Evolutionary conservation across 2,113 vertebrate genomes (phyloP), one percentile per base, ranked within the genome.

Genomic region (Anoura caudifer): DNA sequence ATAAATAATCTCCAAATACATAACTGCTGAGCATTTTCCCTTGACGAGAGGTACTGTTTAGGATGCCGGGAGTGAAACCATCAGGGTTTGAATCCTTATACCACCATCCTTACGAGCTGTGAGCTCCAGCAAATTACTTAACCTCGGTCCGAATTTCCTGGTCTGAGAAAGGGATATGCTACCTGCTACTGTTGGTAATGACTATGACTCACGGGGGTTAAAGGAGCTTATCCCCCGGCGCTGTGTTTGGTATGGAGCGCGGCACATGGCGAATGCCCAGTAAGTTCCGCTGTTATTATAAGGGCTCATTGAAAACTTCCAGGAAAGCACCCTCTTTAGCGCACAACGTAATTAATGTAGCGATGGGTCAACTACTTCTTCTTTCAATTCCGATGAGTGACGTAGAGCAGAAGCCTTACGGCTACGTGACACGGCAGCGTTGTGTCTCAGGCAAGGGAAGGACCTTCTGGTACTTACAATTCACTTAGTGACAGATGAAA

Each of bases 401-500:
- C 45, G 38, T 52, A 67, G 87, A 14, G 4, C 4, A 54, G 56
- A 88, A 45, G 52, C 54, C 28, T 86, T 47, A 10, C 38, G 20
- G 12, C 5, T 28, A 59, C 76, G 36, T 13, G 38, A 24, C 6
- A 3, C 61, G 56, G 28, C 22, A 73, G 15, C 50, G 15, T 28
- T 84, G 73, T 83, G 28, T 77, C 12, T 73, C 65, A 38, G 20
- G 26, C 31, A 61, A 92, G 38, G 41, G 45, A 56, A 67, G 3
- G 69, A 11, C 8, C 45, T 38, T 70, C 80, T 76, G 17, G 9
- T 45, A 41, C 14, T 94, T 79, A 81, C 1, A 33, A 50, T 56
- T 87, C 14, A 75, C 83, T 70, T 56, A 59, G 14, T 87, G 36
- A n/a, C 61, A 54, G 36, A 75, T 76, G 28, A 92, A 79, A 90